phyloP scores from a whole-genome alignment of 2,797 vertebrate genomes.

The Acestrorhynchus altus region DNA sequence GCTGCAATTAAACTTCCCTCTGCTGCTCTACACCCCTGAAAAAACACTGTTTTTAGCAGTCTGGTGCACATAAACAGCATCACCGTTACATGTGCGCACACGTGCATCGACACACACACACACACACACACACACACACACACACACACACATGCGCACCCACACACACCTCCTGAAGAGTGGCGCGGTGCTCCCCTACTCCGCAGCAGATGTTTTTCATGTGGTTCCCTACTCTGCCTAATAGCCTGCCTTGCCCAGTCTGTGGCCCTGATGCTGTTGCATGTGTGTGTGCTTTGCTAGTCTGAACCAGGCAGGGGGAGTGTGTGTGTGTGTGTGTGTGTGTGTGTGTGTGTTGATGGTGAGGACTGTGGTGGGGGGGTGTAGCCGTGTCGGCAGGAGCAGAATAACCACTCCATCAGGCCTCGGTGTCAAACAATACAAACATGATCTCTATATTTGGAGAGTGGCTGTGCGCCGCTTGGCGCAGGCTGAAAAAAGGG shows the following conservation, averaged over 20 bases:
- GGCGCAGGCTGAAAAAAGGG: constrained; percentile 44
- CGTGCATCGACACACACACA: constrained; percentile 29
- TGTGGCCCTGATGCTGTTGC: constrained; percentile 48
- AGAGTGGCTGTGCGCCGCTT: constrained; percentile 58
- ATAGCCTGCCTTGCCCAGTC: constrained; percentile 51
- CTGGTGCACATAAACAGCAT: constrained; percentile 56
- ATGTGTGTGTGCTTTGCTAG: constrained; percentile 52
- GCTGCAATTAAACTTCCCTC: constrained; percentile 54
- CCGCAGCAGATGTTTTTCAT: constrained; percentile 59
- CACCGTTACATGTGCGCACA: constrained; percentile 30
- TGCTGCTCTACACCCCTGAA: constrained; percentile 34
- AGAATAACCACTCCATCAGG: constrained; percentile 66
- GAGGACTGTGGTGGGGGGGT: constrained; percentile 4
- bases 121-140: constrained; percentile 4
- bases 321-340: constrained; percentile 20
- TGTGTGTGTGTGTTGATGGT: constrained; percentile 39
- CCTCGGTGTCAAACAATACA: constrained; percentile 69
- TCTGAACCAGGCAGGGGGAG: constrained; percentile 29
- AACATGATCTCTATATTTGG: constrained; percentile 72
- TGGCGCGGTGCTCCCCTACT: constrained; percentile 22
- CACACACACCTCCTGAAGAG: constrained; percentile 41
- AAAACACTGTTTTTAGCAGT: constrained; percentile 55
- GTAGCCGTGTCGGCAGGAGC: constrained; percentile 54
- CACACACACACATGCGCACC: constrained; percentile 17
- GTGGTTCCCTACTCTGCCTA: constrained; percentile 55